Base-by-base conservation (phyloP, 2,797 vertebrate genomes). In the Miichthys miiuy region DNA sequence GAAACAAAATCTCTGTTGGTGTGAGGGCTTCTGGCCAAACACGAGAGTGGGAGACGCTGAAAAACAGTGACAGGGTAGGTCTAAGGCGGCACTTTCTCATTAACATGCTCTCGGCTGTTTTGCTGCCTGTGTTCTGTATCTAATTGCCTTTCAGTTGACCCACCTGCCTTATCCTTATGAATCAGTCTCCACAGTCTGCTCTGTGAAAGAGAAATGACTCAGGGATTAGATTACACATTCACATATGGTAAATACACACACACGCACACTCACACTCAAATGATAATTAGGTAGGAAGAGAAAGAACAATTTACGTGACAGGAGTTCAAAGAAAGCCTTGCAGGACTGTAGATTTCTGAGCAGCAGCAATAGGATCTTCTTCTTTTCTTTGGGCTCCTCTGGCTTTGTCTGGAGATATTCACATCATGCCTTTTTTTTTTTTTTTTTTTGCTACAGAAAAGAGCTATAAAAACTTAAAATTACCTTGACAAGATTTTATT, bases 121-220 rank as follows among this genome's bases (percentile, higher is more conserved):
- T 77, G 30, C 76, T 30, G 70, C 0, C 5, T 50, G 61, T 73
- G 57, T 42, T 76, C 34, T 84, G 66, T 56, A 56, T 75, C 48
- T 58, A 73, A 86, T 58, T 79, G 64, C 51, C 65, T 79, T 76
- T 78, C 52, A 54, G 57, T 21, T 85, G 81, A 82, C 81, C 79
- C 52, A 44, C 51, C 47, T 30, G 65, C 57, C 25, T 72, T 75
- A 68, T 64, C 34, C 64, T 62, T 3, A 65, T 60, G 55, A 78
- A 86, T 72, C 69, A 20, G 30, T 52, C 68, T 75, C n/a, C 30
- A 52, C 12, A 62, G 73, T 68, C 78, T 48, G 23, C 42, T 8
- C 25, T 13, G 41, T 51, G 47, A 80, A 78, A 70, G 66, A 72
- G 34, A 72, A 51, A 73, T 34, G 23, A 66, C 34, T 74, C 71